Percentiles rank a stretch among this genome's conserved stretches.
Evolutionary conservation across 2,113 vertebrate species (phyloP).

Genomic region (Stictonetta naevosa): DNA sequence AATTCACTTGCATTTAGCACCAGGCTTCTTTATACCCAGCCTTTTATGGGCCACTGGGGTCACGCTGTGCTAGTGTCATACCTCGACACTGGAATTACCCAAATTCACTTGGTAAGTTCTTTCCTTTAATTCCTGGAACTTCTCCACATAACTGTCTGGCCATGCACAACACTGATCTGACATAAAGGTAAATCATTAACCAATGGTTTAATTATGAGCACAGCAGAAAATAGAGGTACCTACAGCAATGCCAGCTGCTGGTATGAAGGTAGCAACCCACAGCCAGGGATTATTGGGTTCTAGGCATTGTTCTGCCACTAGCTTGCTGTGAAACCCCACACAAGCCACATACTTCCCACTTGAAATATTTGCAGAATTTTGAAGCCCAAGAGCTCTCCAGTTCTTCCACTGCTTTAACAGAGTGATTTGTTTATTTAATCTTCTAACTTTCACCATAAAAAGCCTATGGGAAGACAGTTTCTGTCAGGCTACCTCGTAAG

Average conservation of each 20-base stretch:
- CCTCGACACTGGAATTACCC: background rate
- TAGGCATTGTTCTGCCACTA: background rate
- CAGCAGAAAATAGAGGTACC: background rate
- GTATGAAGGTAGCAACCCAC: background rate
- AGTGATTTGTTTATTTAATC: background rate
- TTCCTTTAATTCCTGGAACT: constrained; percentile 18
- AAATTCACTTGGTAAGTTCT: background rate
- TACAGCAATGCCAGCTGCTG: background rate
- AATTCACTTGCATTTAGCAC: background rate
- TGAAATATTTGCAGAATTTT: background rate
- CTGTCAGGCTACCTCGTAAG: background rate
- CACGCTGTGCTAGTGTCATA: background rate
- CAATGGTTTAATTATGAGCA: background rate
- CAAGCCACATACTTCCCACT: background rate
- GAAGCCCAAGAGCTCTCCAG: background rate
- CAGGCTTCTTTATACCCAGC: background rate
- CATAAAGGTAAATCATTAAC: constrained; percentile 30
- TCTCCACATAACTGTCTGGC: background rate
- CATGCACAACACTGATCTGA: background rate
- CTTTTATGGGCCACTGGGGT: background rate
- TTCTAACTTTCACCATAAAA: background rate
- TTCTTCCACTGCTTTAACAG: background rate
- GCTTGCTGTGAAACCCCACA: background rate
- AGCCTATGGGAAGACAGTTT: background rate
- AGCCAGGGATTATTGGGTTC: background rate